Conservation (phyloP, 2,113 vertebrate genomes). For the Macquaria australasica region DNA sequence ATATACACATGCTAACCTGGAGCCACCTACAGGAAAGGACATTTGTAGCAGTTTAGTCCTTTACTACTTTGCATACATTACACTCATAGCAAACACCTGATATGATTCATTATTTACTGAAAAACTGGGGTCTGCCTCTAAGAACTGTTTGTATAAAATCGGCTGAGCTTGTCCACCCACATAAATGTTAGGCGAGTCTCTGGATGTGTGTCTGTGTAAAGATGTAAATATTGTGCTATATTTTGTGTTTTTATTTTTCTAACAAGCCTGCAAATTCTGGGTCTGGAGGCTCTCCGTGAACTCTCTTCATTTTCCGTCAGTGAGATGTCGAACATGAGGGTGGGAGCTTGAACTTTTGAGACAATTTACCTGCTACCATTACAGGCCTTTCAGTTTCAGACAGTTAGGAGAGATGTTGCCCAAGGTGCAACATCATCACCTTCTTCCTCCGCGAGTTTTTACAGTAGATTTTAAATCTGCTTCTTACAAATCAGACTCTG, state of each 20-base stretch:
- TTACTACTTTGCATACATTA: too few species aligned
- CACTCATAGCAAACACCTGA: neutral
- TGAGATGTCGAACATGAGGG: neutral
- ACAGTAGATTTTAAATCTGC: neutral
- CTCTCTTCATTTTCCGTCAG: neutral
- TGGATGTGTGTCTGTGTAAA: conserved; percentile 23
- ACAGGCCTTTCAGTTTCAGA: neutral
- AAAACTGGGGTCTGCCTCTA: neutral
- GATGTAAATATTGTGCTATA: conserved; percentile 53
- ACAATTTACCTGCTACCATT: neutral
- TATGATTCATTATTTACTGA: neutral
- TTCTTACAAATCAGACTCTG: neutral
- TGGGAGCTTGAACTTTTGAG: neutral
- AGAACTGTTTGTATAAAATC: conserved; percentile 15
- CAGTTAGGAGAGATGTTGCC: neutral
- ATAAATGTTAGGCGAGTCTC: neutral
- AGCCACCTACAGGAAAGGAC: conserved; percentile 1
- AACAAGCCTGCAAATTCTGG: neutral
- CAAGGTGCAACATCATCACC: neutral
- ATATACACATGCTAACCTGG: neutral
- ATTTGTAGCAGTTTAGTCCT: neutral
- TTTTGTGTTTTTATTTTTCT: conserved; percentile 26
- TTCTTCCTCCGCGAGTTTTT: neutral
- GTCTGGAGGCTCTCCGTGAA: neutral
- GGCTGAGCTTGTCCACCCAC: neutral